Conservation (phyloP, 2,888 invertebrate species). For the Campaea margaritaria region DNA sequence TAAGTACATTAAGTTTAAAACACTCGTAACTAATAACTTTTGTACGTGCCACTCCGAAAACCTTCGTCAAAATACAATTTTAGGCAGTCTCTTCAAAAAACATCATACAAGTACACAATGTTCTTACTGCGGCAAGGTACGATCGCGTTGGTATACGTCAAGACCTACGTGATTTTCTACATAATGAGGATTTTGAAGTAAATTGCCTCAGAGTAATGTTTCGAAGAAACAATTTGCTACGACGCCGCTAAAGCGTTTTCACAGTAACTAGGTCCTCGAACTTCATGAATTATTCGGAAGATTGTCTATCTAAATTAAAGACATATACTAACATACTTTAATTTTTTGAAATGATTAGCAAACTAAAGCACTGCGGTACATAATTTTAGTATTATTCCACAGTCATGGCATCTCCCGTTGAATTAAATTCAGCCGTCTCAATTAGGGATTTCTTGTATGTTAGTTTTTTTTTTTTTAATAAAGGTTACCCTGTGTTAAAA, state of each 20-base stretch:
- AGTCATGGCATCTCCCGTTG: too few species aligned
- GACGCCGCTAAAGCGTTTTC: slow-evolving; percentile 1
- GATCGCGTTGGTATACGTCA: not conserved
- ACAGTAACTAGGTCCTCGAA: not conserved
- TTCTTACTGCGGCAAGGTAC: not conserved
- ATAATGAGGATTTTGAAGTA: slow-evolving; percentile 24
- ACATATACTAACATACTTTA: too few species aligned
- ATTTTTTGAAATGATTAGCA: too few species aligned
- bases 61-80: not conserved
- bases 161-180: slow-evolving; percentile 23
- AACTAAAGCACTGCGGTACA: too few species aligned
- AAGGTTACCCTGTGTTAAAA: too few species aligned
- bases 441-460: too few species aligned
- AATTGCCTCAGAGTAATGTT: slow-evolving; percentile 16
- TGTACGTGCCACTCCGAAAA: not conserved
- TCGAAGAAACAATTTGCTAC: slow-evolving; percentile 6
- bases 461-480: too few species aligned
- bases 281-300: not conserved
- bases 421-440: too few species aligned
- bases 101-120: not conserved
- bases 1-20: not conserved
- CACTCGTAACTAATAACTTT: not conserved
- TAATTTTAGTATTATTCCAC: too few species aligned
- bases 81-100: not conserved
- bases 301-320: too few species aligned